Conservation (phyloP, 64 coral and sea anemone genomes). For the Dendronephthya gigantea region DNA sequence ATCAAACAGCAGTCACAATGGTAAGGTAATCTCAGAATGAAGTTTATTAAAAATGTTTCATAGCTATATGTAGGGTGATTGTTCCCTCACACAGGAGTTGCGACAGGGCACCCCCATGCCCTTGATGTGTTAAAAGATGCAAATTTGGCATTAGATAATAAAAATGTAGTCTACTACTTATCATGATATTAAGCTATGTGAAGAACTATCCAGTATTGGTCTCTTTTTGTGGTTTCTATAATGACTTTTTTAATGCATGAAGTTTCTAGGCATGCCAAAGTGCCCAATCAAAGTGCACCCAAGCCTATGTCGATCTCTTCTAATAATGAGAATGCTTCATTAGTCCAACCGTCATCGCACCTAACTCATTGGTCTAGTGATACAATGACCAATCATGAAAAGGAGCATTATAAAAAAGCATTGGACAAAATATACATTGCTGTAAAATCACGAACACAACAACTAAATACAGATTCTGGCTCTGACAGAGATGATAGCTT, state of each 20-base stretch:
- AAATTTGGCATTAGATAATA: no score
- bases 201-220: no score
- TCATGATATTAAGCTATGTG: no score
- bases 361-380: background rate
- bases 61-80: background rate
- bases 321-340: background rate
- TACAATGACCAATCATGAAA: slow-evolving; percentile 59
- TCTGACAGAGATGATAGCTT: background rate
- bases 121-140: no score
- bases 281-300: background rate
- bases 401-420: slow-evolving; percentile 77
- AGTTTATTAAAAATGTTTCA: background rate
- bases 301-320: background rate
- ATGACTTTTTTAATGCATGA: background rate
- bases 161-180: no score
- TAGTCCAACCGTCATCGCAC: background rate
- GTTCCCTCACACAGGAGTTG: no score
- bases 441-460: slow-evolving; percentile 58
- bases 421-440: slow-evolving; percentile 87
- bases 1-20: background rate
- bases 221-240: no score
- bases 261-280: background rate
- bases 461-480: slow-evolving; percentile 35
- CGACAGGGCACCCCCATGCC: background rate
- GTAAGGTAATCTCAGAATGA: background rate